Evolutionary conservation across 1,140 invertebrate species (phyloP), one percentile per base, ranked within the genome.

Genomic region (Drusus annulatus): DNA sequence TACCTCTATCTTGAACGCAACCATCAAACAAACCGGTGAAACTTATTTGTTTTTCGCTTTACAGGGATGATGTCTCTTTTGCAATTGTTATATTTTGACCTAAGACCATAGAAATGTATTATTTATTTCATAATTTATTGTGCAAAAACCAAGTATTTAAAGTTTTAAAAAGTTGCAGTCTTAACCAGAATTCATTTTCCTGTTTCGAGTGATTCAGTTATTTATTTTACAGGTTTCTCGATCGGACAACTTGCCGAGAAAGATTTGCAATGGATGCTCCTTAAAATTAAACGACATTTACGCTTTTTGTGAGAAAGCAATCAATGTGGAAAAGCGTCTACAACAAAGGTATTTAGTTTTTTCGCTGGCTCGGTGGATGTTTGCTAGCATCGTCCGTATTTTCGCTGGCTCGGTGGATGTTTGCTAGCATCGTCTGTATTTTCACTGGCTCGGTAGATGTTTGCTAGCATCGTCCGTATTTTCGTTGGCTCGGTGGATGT

Each of bases 221-320:
- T 17, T 56, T 56, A 60, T 17, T 58, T 75, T 75, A 25, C 84
- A 92, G 92, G 88, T 92, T 28, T 86, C 86, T 10, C 86, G 87
- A 84, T 90, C 92, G 82, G 91, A 92, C 81, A 91, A 90, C 85
- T 86, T 93, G 86, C 91, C 92, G 56, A 92, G 92, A 85, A 92
- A 91, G 84, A 91, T 93, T 86, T 92, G 92, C 84, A 89, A 91
- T 82, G 89, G 88, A 31, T 93, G 92, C 85, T 88, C 90, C 79
- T 90, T 90, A 84, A 92, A 92, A 89, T 87, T 93, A 88, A 91
- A 92, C 85, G 88, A 90, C 84, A 88, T 90, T 83, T 92, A 92
- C 85, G 88, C 91, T 85, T 93, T 92, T 87, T 92, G 90, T 87
- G 91, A 91, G 84, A 91, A 89, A 71, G 90, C 90, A 19, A 88